phyloP scores from a whole-genome alignment of 2,797 vertebrate species.

The Silurus lanzhouensis region DNA sequence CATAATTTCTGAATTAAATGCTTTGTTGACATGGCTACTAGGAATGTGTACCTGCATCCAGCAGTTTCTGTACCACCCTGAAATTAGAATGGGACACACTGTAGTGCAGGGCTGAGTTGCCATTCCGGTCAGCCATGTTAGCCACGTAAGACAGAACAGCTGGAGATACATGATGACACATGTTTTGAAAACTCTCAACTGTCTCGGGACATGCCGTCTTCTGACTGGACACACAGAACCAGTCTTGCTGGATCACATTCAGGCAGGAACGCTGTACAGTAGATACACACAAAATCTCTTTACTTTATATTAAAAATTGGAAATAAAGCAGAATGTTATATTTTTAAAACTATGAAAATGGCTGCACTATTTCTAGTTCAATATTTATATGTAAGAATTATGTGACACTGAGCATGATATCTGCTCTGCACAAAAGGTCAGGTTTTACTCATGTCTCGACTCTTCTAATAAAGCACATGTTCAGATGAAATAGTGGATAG shows the following conservation, averaged over 20 bases:
- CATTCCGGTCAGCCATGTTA: slow-evolving; percentile 93
- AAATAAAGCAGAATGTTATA: too few relatives aligned
- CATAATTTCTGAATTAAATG: neutral
- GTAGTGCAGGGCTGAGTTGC: slow-evolving; percentile 97
- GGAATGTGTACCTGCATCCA: slow-evolving; percentile 82
- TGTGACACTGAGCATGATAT: too few relatives aligned
- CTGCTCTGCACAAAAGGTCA: too few relatives aligned
- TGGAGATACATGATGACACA: slow-evolving; percentile 81
- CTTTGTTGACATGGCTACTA: neutral
- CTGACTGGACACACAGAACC: slow-evolving; percentile 95
- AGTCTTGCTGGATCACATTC: slow-evolving; percentile 90
- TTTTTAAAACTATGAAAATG: too few relatives aligned
- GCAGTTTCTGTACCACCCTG: slow-evolving; percentile 86
- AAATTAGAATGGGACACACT: slow-evolving; percentile 98
- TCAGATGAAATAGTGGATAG: too few relatives aligned
- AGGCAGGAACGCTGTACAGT: slow-evolving; percentile 84
- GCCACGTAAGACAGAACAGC: slow-evolving; percentile 83
- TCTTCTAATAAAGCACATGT: too few relatives aligned
- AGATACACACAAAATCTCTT: slow-evolving; percentile 16
- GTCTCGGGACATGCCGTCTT: slow-evolving; percentile 82
- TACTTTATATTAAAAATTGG: too few relatives aligned
- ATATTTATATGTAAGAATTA: too few relatives aligned
- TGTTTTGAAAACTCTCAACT: slow-evolving; percentile 83
- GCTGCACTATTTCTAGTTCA: too few relatives aligned
- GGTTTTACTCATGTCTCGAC: too few relatives aligned